A percentile compares a stretch with the other conserved stretches of the same genome.
These are phyloP conservation scores for Temnothorax rugatulus DNA, from an alignment of 2,888 invertebrate species.

Conservation along the genomic window DNA sequence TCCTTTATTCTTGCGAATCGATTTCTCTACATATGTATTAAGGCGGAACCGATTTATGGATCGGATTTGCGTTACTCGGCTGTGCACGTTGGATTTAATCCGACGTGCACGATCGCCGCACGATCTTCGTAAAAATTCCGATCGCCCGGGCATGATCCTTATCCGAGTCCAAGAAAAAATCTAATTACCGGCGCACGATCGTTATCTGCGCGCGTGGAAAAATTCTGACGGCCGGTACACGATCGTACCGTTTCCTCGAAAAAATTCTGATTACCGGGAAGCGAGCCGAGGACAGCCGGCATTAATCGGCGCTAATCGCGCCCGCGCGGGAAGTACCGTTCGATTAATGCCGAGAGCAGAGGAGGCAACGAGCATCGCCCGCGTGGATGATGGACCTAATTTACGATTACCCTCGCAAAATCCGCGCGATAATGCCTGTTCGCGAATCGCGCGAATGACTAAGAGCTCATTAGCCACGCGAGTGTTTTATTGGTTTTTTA, in stretches of 20 bases:
- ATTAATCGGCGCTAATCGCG: constrained; percentile 54
- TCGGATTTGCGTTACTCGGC: constrained; percentile 39
- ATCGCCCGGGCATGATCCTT: constrained; percentile 43
- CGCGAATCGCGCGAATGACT: constrained; percentile 55
- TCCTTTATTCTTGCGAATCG: constrained; percentile 7
- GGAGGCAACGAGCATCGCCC: neutral
- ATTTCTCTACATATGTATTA: constrained; percentile 17
- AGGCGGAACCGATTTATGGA: neutral
- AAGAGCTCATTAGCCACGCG: constrained; percentile 66
- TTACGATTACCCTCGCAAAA: constrained; percentile 49
- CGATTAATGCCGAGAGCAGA: constrained; percentile 28
- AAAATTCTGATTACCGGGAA: constrained; percentile 49
- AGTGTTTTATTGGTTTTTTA: neutral
- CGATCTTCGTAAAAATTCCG: constrained; percentile 26
- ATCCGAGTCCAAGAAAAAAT: constrained; percentile 23
- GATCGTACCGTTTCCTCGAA: constrained; percentile 47
- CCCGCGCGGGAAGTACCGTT: constrained; percentile 38
- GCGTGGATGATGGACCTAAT: constrained; percentile 38
- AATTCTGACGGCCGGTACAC: constrained; percentile 21
- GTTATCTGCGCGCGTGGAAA: constrained; percentile 44
- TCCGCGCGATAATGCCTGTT: constrained; percentile 38
- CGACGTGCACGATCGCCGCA: constrained; percentile 27
- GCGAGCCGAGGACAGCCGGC: constrained; percentile 47
- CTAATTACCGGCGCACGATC: constrained; percentile 43
- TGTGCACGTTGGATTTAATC: constrained; percentile 39